Conservation (phyloP, 2,888 invertebrate species). For the Callyntrura guangdongensis region DNA sequence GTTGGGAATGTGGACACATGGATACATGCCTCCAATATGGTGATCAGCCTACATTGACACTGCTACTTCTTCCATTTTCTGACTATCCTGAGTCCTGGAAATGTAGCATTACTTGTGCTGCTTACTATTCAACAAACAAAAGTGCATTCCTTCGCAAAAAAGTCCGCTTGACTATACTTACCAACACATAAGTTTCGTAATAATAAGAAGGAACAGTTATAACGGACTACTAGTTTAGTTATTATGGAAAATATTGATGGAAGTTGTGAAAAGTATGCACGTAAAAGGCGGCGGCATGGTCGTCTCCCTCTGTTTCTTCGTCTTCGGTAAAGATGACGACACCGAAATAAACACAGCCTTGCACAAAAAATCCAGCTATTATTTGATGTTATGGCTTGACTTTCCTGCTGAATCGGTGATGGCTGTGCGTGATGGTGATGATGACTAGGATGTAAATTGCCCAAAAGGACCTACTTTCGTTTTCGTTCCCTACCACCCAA, state of each 20-base stretch:
- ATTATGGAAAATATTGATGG: conserved; percentile 6
- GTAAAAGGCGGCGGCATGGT: neutral
- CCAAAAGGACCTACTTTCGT: conserved; percentile 19
- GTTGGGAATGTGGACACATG: too few species aligned
- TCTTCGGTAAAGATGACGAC: neutral
- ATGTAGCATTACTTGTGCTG: neutral
- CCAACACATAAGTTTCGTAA: neutral
- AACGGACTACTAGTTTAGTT: neutral
- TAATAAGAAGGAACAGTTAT: neutral
- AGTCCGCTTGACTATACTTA: neutral
- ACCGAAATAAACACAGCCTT: neutral
- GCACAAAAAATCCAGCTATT: conserved; percentile 1
- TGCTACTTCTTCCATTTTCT: neutral
- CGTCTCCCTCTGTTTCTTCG: neutral
- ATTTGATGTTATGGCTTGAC: conserved; percentile 42
- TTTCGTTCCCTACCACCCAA: neutral
- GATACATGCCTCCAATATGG: too few species aligned
- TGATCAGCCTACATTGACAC: neutral
- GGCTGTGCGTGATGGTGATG: neutral
- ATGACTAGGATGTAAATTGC: conserved; percentile 32
- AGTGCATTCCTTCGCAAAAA: conserved; percentile 4
- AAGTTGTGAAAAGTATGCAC: neutral
- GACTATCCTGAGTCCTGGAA: too few species aligned
- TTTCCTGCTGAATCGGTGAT: conserved; percentile 45
- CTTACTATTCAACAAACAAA: neutral